Percentiles rank a stretch among this genome's conserved stretches.
Evolutionary conservation across 2,888 invertebrate genomes (phyloP).

Genomic region (Cheilosia variabilis): DNA sequence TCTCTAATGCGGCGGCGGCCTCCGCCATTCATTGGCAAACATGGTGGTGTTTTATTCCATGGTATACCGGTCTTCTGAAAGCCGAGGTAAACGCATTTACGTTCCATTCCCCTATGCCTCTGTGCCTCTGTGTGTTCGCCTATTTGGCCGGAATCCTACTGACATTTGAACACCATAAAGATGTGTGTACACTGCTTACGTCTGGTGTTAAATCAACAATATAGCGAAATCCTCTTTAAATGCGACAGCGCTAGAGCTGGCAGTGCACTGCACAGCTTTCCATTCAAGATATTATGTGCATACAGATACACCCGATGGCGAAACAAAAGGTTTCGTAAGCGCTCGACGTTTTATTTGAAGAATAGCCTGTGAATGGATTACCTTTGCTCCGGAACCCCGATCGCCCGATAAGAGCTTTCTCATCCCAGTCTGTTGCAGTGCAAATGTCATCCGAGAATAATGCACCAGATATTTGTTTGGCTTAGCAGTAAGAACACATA

Average conservation of each 20-base stretch:
- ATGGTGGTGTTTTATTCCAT: constrained; percentile 65
- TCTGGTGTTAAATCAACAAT: constrained; percentile 69
- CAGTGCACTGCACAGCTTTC: constrained; percentile 5
- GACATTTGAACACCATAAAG: constrained; percentile 67
- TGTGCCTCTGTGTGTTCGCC: constrained; percentile 31
- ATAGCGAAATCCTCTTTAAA: constrained; percentile 67
- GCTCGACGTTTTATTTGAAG: constrained; percentile 43
- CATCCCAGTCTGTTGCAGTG: constrained; percentile 26
- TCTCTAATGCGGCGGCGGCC: constrained; percentile 63
- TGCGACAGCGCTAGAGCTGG: constrained; percentile 46
- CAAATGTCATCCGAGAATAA: constrained; percentile 71
- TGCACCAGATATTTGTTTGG: constrained; percentile 71
- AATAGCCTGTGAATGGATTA: constrained; percentile 60
- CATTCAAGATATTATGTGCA: too few species aligned
- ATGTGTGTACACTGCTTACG: constrained; percentile 56
- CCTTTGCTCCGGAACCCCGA: constrained; percentile 54
- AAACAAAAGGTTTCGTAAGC: constrained; percentile 61
- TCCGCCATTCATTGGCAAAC: constrained; percentile 58
- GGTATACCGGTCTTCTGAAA: constrained; percentile 42
- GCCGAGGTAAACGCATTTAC: constrained; percentile 54
- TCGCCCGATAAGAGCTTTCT: constrained; percentile 49
- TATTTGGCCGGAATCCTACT: constrained; percentile 59
- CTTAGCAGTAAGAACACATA: constrained; percentile 60
- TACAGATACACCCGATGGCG: not conserved
- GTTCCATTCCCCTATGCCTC: constrained; percentile 26